Base-by-base conservation (phyloP, 2,888 invertebrate species). In the Lycocerus yunnanus region DNA sequence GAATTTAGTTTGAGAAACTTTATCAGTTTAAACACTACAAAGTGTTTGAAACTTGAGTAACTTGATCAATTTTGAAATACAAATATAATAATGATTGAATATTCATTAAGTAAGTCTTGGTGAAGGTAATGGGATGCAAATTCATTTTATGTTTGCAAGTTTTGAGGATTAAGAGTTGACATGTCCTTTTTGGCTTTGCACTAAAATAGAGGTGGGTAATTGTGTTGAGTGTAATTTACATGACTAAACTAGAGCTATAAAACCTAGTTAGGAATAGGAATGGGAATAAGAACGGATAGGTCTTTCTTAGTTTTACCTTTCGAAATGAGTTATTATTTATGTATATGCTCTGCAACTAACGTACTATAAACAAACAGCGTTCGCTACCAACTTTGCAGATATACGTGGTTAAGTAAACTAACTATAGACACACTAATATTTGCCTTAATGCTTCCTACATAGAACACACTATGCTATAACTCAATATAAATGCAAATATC, bases 401-500 rank as follows among this genome's bases (percentile, higher is more conserved):
- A 85, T 85, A 85, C 84, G 85, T 84, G 83, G 82, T 83, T 85
- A 84, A 85, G 85, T 84, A 86, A 86, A 86, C 86, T 78, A 78
- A 81, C 83, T 79, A 81, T 81, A 85, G 85, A 86, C 86, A 85
- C 85, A 86, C 86, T 84, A 86, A 86, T 85, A 86, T 86, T 86
- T 85, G 83, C 85, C 85, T 82, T 86, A 85, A 85, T 85, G 84
- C 84, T 81, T 77, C 80, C 76, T 81, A 82, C 76, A 83, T 81
- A 83, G 83, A 81, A 82, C 82, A 82, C 80, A 84, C 80, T 81
- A 69, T 82, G 80, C 83, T 83, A 85, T 86, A 86, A 86, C 85
- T 87, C 86, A 85, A 86, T 86, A 86, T 86, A 86, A 86, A 87
- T 87, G 87, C 86, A 86, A 87, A 87, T 86, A 86, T 85, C 85